Base-by-base conservation (phyloP, 2,113 vertebrate species). In the Rattus rattus region DNA sequence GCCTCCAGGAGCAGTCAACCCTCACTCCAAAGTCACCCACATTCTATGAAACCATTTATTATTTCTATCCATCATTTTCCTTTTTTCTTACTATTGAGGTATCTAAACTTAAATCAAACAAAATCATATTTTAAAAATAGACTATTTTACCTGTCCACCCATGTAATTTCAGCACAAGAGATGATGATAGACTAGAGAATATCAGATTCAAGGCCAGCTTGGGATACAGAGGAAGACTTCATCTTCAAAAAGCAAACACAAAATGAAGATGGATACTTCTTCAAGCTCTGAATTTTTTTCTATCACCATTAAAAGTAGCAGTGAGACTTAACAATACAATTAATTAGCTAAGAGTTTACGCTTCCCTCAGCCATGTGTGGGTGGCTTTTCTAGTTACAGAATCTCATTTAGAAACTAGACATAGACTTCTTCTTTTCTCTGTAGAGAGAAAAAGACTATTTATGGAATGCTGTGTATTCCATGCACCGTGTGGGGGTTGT, bases 281-380 rank as follows among this genome's bases (percentile, higher is more conserved):
- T 96, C 8, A 95, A 83, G 26, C 3, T 81, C 28, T 52, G 16
- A 16, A 43, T 92, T 76, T 76, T 67, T 97, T 96, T 91, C 73
- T 86, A 59, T 80, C 49, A 39, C 43, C 13, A 67, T 65, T 28
- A 28, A 19, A 89, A 77, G 43, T 10, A 96, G 11, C 43, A 72
- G 0, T 61, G 47, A 6, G 22, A 54, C 36, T 36, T 56, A 87
- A 33, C 14, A 24, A 67, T n/a, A 39, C 24, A 72, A 28, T 9
- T 5, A 76, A 76, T 14, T 76, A 8, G 33, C 52, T 70, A 72
- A 86, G 30, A 95, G 88, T 17, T 54, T 47, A 0, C 47, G 20
- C 56, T 72, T 81, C 65, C n/a, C 63, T 88, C 26, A 26, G 24
- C 36, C 22, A 19, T 80, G 7, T 88, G 24, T 43, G 43, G 7